These are phyloP conservation scores for Hexactinellida sp. DNA, from an alignment of 37 sponge, comb jelly and placozoan species.

Conservation along the genomic window DNA sequence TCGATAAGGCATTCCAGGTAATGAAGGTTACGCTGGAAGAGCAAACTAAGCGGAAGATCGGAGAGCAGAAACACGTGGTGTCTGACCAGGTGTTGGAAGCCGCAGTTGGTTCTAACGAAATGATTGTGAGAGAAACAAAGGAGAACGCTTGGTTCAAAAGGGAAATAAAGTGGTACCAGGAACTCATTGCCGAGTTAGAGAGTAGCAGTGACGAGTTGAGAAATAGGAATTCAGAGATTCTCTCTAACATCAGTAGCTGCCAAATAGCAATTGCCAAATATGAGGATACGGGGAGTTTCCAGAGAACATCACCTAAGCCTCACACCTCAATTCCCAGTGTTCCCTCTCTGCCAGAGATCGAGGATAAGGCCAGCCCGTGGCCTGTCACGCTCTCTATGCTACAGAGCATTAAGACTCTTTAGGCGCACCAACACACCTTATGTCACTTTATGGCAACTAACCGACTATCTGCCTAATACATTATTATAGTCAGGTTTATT, in stretches of 20 bases:
- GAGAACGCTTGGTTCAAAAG: neutral
- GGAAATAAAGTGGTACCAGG: neutral
- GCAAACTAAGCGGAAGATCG: neutral
- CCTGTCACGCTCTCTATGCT: constrained; percentile 5
- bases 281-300: neutral
- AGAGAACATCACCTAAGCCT: neutral
- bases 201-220: neutral
- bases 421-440: too few relatives aligned
- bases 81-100: neutral
- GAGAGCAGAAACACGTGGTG: constrained; percentile 4
- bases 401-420: neutral
- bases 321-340: constrained; percentile 6
- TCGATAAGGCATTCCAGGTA: neutral
- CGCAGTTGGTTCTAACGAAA: neutral
- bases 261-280: neutral
- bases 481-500: neutral
- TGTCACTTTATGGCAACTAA: too few relatives aligned
- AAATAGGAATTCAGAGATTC: neutral
- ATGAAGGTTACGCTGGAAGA: neutral
- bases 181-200: neutral
- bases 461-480: neutral
- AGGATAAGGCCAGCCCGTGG: neutral
- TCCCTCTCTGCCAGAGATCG: neutral
- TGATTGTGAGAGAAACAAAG: neutral
- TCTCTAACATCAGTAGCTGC: neutral